Conservation (phyloP, 2,888 invertebrate species). For the Mycogona germanica region DNA sequence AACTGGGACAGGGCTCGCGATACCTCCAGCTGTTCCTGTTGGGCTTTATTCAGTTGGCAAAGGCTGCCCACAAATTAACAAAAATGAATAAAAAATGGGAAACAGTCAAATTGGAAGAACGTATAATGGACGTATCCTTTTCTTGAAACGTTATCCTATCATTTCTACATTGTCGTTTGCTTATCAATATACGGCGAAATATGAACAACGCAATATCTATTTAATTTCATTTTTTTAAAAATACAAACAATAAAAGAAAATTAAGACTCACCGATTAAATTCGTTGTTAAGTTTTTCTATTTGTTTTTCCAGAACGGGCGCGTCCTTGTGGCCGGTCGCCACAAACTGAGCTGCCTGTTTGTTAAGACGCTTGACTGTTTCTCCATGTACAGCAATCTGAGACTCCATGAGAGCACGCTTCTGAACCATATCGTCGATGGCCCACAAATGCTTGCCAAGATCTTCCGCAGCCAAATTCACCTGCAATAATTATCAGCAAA, state of each 20-base stretch:
- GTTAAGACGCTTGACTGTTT: constrained; percentile 64
- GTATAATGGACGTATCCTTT: background rate
- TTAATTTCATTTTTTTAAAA: too few species aligned
- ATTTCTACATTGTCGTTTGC: too few species aligned
- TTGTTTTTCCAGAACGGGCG: constrained; percentile 51
- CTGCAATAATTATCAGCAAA: constrained; percentile 32
- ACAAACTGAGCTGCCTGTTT: constrained; percentile 43
- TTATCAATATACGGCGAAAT: too few species aligned
- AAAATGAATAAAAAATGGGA: too few species aligned
- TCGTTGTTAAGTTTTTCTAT: constrained; percentile 62
- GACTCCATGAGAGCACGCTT: constrained; percentile 87
- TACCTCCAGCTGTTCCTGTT: constrained; percentile 76
- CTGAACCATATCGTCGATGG: constrained; percentile 87
- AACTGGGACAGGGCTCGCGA: constrained; percentile 90
- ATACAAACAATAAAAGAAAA: background rate
- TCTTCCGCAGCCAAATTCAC: constrained; percentile 65
- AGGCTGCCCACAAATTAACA: constrained; percentile 37
- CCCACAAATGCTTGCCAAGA: constrained; percentile 83
- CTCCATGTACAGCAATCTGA: constrained; percentile 77
- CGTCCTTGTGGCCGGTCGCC: constrained; percentile 44
- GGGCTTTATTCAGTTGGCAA: constrained; percentile 55
- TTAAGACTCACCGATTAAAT: constrained; percentile 49
- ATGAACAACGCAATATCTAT: too few species aligned
- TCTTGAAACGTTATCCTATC: background rate
- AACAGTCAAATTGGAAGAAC: too few species aligned